Base-by-base conservation (phyloP, 2,113 vertebrate species). In the Morone saxatilis region DNA sequence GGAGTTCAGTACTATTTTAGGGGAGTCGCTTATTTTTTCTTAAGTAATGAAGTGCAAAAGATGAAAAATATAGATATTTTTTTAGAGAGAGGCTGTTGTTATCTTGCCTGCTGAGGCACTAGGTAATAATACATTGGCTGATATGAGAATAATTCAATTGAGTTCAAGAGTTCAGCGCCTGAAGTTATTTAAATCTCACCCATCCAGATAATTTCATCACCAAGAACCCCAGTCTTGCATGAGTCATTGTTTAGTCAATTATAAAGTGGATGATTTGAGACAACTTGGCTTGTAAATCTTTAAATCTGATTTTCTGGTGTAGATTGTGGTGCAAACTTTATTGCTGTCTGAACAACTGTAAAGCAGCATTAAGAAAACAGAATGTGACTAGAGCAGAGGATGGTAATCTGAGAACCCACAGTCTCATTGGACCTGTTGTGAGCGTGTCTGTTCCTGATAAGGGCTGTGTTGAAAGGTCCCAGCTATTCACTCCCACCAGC, bases 391-490 rank as follows among this genome's bases (percentile, higher is more conserved):
- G 50, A 60, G 77, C 53, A 79, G 77, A 56, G 74, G 71, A 43
- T 25, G 54, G 56, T 57, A 80, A 89, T 59, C 57, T 0, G 61
- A 86, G 75, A 84, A 7, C 19, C 47, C 16, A 2, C 31, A 45
- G 78, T 59, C 63, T 85, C 73, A 4, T 56, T 56, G 81, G 62
- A 76, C 61, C 70, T 14, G 60, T 69, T 76, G 56, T 62, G 78
- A 10, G 65, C n/a, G 41, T 87, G 84, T 47, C 56, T 20, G 60
- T 76, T 38, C 22, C 74, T 75, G 87, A 90, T 91, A 90, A 90
- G 74, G 31, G 57, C 53, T 2, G 45, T 45, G 83, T 67, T 88
- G 87, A 88, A 89, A 91, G 71, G 69, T 83, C 74, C 25, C 78
- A 22, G 71, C 31, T 17, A 17, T 71, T 88, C 70, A 62, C 76